Evolutionary conservation across 2,113 vertebrate species (phyloP), one percentile per base, ranked within the genome.

Genomic region (Cynocephalus volans): DNA sequence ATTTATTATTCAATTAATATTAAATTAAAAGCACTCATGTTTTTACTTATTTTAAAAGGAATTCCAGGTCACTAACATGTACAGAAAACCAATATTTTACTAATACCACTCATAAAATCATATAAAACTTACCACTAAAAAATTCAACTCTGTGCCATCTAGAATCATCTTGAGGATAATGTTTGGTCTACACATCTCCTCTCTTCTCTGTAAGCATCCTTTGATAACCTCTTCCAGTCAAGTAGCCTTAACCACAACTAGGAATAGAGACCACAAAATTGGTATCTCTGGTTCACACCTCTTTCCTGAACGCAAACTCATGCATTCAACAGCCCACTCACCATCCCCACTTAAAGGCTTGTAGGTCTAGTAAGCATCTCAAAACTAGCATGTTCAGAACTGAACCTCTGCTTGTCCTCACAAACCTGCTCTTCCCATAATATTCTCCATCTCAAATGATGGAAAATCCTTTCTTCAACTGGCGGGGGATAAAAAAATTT

Each of bases 91-190:
- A 69, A 12, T 81, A 28, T 89, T 65, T 92, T 50, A 54, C 23
- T n/a, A 70, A 88, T 50, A 48, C 5, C 5, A 36, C 76, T 83
- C 52, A 79, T 24, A 33, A 33, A 76, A 64, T 23, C n/a, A 36
- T 56, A 75, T 69, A 72, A 85, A 93, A 79, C 82, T 77, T 45
- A 70, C 17, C 65, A 4, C 36, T 75, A 85, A 96, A 94, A 94
- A 56, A 48, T 36, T 26, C 12, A 77, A 9, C 45, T 64, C 8
- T 90, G 17, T n/a, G 54, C 23, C 80, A 83, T 23, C 24, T 72
- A 81, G 50, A 82, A 18, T 62, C 36, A 41, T 75, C 54, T 64
- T 88, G 28, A 67, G 36, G 28, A 50, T 19, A 75, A 9, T 52
- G 18, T 3, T 50, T 58, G 13, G 0, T 9, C 24, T 75, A 9